Conservation (phyloP, 64 coral and sea anemone genomes). For the Exaiptasia diaphana region DNA sequence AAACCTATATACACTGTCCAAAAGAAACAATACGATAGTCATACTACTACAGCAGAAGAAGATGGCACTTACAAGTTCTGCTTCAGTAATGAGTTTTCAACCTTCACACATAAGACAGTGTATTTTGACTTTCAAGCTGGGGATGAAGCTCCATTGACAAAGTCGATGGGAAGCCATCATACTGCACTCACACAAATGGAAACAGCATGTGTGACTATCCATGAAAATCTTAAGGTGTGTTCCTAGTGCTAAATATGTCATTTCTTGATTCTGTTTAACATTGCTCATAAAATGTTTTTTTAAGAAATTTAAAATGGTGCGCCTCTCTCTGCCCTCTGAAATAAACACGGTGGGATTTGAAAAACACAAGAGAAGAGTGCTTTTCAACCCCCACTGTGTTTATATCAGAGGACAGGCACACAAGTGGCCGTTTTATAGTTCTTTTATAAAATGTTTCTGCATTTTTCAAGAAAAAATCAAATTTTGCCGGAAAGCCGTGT, state of each 20-base stretch:
- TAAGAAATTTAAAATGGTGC: too few relatives aligned
- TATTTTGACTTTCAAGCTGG: constrained; percentile 98
- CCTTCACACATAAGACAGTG: constrained; percentile 95
- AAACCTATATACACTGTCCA: constrained; percentile 77
- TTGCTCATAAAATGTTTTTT: too few relatives aligned
- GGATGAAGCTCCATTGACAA: constrained; percentile 70
- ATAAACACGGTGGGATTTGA: too few relatives aligned
- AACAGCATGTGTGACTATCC: constrained; percentile 87
- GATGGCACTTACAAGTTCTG: constrained; percentile 92
- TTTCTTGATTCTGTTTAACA: background rate
- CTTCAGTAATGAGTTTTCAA: constrained; percentile 99
- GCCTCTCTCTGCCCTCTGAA: too few relatives aligned
- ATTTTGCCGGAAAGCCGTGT: too few relatives aligned
- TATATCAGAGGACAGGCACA: too few relatives aligned
- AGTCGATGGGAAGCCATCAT: constrained; percentile 69
- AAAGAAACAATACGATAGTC: constrained; percentile 97
- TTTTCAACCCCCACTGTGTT: too few relatives aligned
- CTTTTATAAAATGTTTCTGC: too few relatives aligned
- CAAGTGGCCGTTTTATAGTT: too few relatives aligned
- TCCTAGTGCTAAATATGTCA: background rate
- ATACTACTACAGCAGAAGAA: constrained; percentile 65
- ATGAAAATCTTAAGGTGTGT: constrained; percentile 95
- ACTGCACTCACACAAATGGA: constrained; percentile 93
- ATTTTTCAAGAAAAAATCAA: too few relatives aligned
- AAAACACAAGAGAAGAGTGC: too few relatives aligned